A percentile compares a stretch with the other conserved stretches of the same genome.
phyloP scores from a whole-genome alignment of 2,113 vertebrate species.

The Colius striatus region DNA sequence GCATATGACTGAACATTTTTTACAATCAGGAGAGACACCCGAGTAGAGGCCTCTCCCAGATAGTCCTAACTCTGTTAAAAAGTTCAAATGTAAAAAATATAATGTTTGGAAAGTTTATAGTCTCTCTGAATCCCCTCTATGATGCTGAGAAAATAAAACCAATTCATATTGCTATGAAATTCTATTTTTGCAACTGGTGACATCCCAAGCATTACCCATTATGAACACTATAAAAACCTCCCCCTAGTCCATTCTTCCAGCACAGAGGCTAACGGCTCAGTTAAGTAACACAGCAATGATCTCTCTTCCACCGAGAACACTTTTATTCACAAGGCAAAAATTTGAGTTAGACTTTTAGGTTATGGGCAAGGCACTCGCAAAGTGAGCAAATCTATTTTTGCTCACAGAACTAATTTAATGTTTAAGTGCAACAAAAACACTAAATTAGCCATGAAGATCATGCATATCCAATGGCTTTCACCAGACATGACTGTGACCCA shows the following conservation, averaged over 20 bases:
- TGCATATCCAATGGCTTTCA: conserved; percentile 63
- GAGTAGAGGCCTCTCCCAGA: conserved; percentile 1
- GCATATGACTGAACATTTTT: background rate
- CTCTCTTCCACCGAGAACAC: conserved; percentile 63
- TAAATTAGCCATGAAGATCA: conserved; percentile 72
- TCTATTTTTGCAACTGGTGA: conserved; percentile 63
- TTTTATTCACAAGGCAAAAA: conserved; percentile 77
- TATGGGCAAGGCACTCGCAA: conserved; percentile 77
- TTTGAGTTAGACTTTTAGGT: conserved; percentile 72
- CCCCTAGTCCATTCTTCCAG: conserved; percentile 15
- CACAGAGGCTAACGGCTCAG: conserved; percentile 22
- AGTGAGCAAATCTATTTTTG: conserved; percentile 70
- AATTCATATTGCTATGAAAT: conserved; percentile 71
- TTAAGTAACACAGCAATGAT: conserved; percentile 50
- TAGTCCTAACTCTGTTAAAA: conserved; percentile 35
- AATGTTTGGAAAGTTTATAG: conserved; percentile 20
- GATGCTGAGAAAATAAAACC: conserved; percentile 63
- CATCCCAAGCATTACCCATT: background rate
- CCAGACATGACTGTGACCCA: conserved; percentile 68
- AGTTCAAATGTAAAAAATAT: conserved; percentile 56
- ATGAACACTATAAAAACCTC: conserved; percentile 24
- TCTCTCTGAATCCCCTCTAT: conserved; percentile 25
- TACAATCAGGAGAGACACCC: conserved; percentile 29
- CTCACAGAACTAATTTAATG: conserved; percentile 74
- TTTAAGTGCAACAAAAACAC: conserved; percentile 72